Base-by-base conservation (phyloP, 1,140 invertebrate genomes). In the Chironomus striatipennis region DNA sequence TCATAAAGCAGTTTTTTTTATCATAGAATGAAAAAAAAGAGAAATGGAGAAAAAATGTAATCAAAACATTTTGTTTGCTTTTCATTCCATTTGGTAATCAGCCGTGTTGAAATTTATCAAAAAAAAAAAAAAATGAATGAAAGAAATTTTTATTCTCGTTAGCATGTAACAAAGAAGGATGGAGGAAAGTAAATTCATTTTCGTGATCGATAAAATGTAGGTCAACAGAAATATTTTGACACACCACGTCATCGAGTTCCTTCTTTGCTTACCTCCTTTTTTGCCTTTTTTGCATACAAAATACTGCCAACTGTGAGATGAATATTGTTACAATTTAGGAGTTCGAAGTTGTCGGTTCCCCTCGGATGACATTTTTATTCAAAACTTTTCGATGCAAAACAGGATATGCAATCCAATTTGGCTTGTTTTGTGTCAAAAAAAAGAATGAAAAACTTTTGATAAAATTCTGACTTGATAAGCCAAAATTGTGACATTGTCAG, bases 161-260 rank as follows among this genome's bases (percentile, higher is more conserved):
- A 57, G 47, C 47, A 57, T 57, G 47, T 57, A 57, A 57, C 47
- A 15, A n/a, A 57, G 47, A 57, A 57, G 47, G 47, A 57, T n/a
- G 15, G 15, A n/a, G 47, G 5, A 7, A n/a, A 15, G n/a, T n/a
- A 57, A 15, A 12, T n/a, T n/a, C 12, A n/a, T 57, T 57, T 57
- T 57, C 47, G 47, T 70, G 17, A 70, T 70, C 65, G 65, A 70
- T 70, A 21, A 70, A 70, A 70, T 70, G 65, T 70, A 21, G 65
- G 65, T 70, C 65, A 70, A 21, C 65, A 70, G 18, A 70, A 20
- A 18, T 70, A 70, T 70, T 70, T 70, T 70, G 65, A 70, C 65
- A 21, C n/a, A 20, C 8, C 2, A 70, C 65, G 65, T 70, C 65
- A 70, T 70, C 65, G 47, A 70, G 17, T 70, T 70, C 20, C 18